Base-by-base conservation (phyloP, 2,113 vertebrate species). In the Felis chaus region DNA sequence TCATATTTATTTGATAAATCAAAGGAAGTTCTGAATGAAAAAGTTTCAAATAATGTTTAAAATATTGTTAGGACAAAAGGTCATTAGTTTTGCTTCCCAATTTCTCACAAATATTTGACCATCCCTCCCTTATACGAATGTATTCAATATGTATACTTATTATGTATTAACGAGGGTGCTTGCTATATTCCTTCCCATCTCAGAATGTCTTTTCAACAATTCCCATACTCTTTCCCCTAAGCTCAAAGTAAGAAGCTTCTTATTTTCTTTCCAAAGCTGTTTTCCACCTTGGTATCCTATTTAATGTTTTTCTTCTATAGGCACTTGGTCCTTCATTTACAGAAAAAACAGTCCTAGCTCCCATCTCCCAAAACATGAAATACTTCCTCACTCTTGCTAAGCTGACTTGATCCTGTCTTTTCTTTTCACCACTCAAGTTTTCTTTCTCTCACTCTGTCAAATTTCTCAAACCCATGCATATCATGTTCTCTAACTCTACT, bases 191-290 rank as follows among this genome's bases (percentile, higher is more conserved):
- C 88, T 93, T 94, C 69, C 69, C 29, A 65, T 29, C 39, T 93
- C 74, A 92, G 63, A 94, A 83, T 68, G 11, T 85, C 83, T 96
- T 93, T 91, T 84, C 66, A 76, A 91, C 83, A 96, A 95, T 93
- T 96, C 74, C 83, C 82, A 86, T 94, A 84, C 96, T 98, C 89
- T 95, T 96, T 97, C 80, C n/a, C 90, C 80, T 90, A 87, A 85
- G 45, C 16, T 96, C 36, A 84, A 61, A 65, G 15, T 82, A 39
- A 89, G 50, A 96, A 91, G 19, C n/a, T 68, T 84, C 8, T 73
- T 74, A 87, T 79, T 93, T 92, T 29, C 55, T 83, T 91, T 84
- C 69, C 68, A 57, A 76, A 66, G 14, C 14, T 92, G 88, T 31
- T 96, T 82, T 83, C 79, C 19, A 76, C 19, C 33, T 85, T 69